These are phyloP conservation scores for Reticulitermes speratus DNA, from an alignment of 1,140 invertebrate species.

Conservation along the genomic window DNA sequence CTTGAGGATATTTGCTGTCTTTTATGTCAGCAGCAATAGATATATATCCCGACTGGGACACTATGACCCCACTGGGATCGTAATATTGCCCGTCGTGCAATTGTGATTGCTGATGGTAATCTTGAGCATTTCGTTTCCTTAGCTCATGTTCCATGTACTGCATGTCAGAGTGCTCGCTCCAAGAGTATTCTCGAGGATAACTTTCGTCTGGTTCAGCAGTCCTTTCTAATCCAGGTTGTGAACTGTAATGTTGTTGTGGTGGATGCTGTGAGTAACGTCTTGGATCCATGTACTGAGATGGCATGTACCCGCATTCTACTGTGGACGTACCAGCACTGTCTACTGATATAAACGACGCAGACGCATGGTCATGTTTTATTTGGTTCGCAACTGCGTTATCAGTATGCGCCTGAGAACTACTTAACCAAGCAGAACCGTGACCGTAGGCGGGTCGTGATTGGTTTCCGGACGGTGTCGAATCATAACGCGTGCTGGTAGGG, in stretches of 20 bases:
- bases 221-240: not conserved
- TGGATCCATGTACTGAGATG: not conserved
- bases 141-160: slow-evolving; percentile 46
- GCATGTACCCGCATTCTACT: not conserved
- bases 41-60: slow-evolving; percentile 80
- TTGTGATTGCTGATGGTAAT: slow-evolving; percentile 30
- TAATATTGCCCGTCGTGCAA: slow-evolving; percentile 40
- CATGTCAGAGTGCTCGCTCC: slow-evolving; percentile 30
- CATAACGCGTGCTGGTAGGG: slow-evolving; percentile 59
- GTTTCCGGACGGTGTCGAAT: slow-evolving; percentile 46
- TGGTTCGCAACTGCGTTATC: not conserved
- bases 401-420: not conserved
- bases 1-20: slow-evolving; percentile 48
- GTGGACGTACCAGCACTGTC: not conserved
- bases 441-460: not conserved
- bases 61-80: slow-evolving; percentile 61
- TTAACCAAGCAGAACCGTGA: not conserved
- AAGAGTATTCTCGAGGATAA: slow-evolving; percentile 5
- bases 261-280: slow-evolving; percentile 21
- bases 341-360: not conserved
- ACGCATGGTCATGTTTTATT: not conserved
- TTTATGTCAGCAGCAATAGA: slow-evolving; percentile 70
- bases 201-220: not conserved
- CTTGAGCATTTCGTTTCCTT: slow-evolving; percentile 48
- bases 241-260: slow-evolving; percentile 31